phyloP scores from a whole-genome alignment of 2,888 invertebrate genomes.

The Notocelia uddmanniana region DNA sequence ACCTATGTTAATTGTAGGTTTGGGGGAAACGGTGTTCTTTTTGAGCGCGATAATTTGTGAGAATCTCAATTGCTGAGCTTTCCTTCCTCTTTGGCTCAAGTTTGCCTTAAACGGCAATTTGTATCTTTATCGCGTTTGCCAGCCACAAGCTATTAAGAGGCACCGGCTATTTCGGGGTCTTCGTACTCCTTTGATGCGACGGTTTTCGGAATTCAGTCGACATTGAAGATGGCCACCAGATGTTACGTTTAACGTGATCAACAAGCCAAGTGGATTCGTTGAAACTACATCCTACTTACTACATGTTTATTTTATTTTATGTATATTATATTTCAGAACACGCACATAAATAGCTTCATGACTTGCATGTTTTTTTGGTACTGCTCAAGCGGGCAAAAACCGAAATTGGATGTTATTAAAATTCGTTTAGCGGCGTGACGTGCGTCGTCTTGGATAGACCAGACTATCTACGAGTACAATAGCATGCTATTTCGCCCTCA shows the following conservation, averaged over 20 bases:
- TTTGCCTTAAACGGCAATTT: conserved; percentile 49
- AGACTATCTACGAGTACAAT: background rate
- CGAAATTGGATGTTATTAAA: conserved; percentile 14
- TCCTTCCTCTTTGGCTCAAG: conserved; percentile 25
- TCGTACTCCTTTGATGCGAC: conserved; percentile 34
- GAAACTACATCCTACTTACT: conserved; percentile 29
- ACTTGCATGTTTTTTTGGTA: conserved; percentile 12
- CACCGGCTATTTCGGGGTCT: conserved; percentile 42
- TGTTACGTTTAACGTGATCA: conserved; percentile 50
- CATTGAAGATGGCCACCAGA: conserved; percentile 45
- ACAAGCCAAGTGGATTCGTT: conserved; percentile 46
- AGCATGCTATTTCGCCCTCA: conserved; percentile 26
- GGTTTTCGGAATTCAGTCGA: conserved; percentile 48
- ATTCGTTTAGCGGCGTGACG: conserved; percentile 21
- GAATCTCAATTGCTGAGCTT: conserved; percentile 26
- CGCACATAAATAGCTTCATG: conserved; percentile 5
- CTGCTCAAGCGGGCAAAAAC: background rate
- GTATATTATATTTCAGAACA: background rate
- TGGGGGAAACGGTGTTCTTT: background rate
- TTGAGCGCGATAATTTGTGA: conserved; percentile 24
- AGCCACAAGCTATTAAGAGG: conserved; percentile 46
- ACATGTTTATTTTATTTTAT: conserved; percentile 36
- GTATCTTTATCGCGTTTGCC: conserved; percentile 48
- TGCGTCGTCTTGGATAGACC: background rate
- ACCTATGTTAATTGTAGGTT: conserved; percentile 7